These are phyloP conservation scores for Daktulosphaira vitifoliae DNA, from an alignment of 1,140 invertebrate species.

Conservation along the genomic window DNA sequence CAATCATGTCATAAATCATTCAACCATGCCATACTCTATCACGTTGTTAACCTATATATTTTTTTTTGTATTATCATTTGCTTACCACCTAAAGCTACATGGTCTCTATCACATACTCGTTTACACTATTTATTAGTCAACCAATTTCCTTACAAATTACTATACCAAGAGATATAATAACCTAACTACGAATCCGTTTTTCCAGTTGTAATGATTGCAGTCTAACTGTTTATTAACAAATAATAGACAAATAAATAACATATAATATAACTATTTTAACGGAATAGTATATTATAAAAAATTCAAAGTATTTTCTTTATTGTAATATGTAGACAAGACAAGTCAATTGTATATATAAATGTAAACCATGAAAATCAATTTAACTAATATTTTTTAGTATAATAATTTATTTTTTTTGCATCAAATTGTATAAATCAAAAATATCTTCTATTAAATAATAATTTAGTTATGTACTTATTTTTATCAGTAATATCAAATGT, in stretches of 20 bases:
- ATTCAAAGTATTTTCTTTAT: no score
- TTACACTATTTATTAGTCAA: constrained; percentile 19
- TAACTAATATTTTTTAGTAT: background rate
- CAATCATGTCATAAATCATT: constrained; percentile 26
- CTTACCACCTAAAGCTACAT: background rate
- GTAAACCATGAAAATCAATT: constrained; percentile 19
- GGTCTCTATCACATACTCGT: constrained; percentile 28
- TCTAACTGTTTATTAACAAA: constrained; percentile 20
- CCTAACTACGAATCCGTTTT: background rate
- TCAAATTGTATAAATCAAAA: no score
- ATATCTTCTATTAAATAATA: no score
- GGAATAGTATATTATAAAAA: no score
- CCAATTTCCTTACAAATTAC: constrained; percentile 6
- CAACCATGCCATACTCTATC: constrained; percentile 17
- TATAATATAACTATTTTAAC: no score
- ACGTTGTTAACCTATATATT: constrained; percentile 32
- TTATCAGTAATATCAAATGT: no score
- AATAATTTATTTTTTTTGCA: no score
- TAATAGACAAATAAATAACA: no score
- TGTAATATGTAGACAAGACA: background rate
- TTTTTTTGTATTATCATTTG: background rate
- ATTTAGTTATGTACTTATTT: no score
- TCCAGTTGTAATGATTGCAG: no score
- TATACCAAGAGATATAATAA: no score
- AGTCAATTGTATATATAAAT: background rate